These are phyloP conservation scores for Bufo bufo DNA, from an alignment of 2,113 vertebrate species.

Conservation along the genomic window DNA sequence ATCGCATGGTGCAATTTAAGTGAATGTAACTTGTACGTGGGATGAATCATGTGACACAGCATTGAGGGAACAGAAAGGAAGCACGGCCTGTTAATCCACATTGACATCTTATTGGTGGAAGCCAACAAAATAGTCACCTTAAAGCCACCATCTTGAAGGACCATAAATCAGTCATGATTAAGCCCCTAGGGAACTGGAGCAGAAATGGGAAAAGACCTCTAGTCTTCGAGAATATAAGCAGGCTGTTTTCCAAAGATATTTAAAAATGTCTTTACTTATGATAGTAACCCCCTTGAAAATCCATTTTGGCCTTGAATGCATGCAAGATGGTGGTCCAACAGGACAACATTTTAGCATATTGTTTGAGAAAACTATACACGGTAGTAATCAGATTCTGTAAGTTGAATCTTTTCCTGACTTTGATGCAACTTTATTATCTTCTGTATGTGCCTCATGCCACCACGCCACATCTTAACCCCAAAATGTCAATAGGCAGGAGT, in stretches of 20 bases:
- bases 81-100: not conserved
- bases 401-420: not conserved
- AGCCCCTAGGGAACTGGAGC: not conserved
- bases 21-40: constrained; percentile 17
- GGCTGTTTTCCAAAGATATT: not conserved
- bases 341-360: not conserved
- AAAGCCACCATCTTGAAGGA: not conserved
- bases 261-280: not conserved
- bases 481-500: too few species aligned
- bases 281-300: not conserved
- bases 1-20: constrained; percentile 41
- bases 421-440: too few species aligned
- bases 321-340: not conserved
- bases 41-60: constrained; percentile 18
- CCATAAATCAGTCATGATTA: too few species aligned
- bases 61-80: not conserved
- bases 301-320: not conserved
- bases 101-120: not conserved
- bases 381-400: too few species aligned
- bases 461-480: not conserved
- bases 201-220: not conserved
- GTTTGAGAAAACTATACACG: not conserved
- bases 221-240: not conserved
- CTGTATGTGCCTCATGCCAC: not conserved
- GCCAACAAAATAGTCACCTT: not conserved